phyloP scores from a whole-genome alignment of 2,888 invertebrate genomes.

The Macaria liturata region DNA sequence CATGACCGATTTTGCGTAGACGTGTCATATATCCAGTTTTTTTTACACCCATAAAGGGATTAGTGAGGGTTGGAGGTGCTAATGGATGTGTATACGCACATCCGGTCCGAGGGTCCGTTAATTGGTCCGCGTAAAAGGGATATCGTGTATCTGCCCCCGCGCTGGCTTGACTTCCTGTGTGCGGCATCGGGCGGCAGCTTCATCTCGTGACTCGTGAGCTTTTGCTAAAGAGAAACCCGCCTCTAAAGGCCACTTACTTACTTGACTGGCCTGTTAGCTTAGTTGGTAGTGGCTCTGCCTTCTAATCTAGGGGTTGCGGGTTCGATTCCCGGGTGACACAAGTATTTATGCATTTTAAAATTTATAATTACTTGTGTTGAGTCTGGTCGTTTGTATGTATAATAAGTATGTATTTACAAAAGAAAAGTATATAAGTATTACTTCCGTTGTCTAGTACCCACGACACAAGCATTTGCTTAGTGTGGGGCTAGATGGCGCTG shows the following conservation, averaged over 20 bases:
- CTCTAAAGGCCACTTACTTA: slow-evolving; percentile 54
- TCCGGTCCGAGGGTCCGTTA: slow-evolving; percentile 81
- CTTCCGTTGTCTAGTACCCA: no score
- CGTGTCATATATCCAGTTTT: slow-evolving; percentile 53
- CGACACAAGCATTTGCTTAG: no score
- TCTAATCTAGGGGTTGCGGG: no score
- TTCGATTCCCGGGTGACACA: no score
- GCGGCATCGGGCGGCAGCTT: slow-evolving; percentile 57
- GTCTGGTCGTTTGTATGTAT: no score
- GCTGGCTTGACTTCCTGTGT: slow-evolving; percentile 65
- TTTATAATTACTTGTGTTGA: no score
- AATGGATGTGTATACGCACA: slow-evolving; percentile 74
- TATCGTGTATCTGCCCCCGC: slow-evolving; percentile 74
- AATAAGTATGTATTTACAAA: no score
- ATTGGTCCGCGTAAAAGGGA: slow-evolving; percentile 82
- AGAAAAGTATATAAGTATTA: no score
- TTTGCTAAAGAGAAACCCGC: slow-evolving; percentile 49
- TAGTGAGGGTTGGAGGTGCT: slow-evolving; percentile 78
- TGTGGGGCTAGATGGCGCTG: no score
- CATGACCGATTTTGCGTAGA: slow-evolving; percentile 52
- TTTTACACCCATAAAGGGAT: slow-evolving; percentile 68
- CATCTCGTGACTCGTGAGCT: slow-evolving; percentile 60
- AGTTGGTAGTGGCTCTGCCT: no score
- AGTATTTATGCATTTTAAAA: no score
- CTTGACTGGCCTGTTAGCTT: no score